These are phyloP conservation scores for Platycheirus rosarum DNA, from an alignment of 2,888 invertebrate species.

Conservation along the genomic window DNA sequence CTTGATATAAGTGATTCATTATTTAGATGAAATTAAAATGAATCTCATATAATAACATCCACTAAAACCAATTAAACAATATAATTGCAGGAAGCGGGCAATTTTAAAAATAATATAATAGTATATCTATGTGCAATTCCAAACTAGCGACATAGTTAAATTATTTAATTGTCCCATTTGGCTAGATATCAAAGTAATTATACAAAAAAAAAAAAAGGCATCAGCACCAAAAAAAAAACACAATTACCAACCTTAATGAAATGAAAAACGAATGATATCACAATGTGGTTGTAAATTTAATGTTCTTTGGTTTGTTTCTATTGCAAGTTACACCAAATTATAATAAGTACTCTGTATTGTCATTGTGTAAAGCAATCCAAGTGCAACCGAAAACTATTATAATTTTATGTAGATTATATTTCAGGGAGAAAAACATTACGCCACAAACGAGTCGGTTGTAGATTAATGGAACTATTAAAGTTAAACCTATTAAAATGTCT, in stretches of 20 bases:
- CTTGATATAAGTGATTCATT: not conserved
- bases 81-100: slow-evolving; percentile 46
- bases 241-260: slow-evolving; percentile 25
- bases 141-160: not conserved
- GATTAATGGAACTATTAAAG: not conserved
- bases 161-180: slow-evolving; percentile 34
- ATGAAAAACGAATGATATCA: slow-evolving; percentile 47
- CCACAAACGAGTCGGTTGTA: not conserved
- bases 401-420: slow-evolving; percentile 30
- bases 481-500: too few species aligned
- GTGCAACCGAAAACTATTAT: slow-evolving; percentile 58
- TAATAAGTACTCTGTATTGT: slow-evolving; percentile 4
- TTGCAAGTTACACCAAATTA: slow-evolving; percentile 26
- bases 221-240: not conserved
- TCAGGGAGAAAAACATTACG: slow-evolving; percentile 1
- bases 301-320: slow-evolving; percentile 26
- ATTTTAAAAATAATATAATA: too few species aligned
- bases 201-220: slow-evolving; percentile 8
- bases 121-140: not conserved
- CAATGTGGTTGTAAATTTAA: slow-evolving; percentile 29
- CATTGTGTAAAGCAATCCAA: slow-evolving; percentile 57
- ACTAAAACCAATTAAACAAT: not conserved
- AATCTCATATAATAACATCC: slow-evolving; percentile 4
- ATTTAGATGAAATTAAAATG: not conserved
- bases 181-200: slow-evolving; percentile 30